phyloP scores from a whole-genome alignment of 2,797 vertebrate species.

The Chromobotia macracanthus region DNA sequence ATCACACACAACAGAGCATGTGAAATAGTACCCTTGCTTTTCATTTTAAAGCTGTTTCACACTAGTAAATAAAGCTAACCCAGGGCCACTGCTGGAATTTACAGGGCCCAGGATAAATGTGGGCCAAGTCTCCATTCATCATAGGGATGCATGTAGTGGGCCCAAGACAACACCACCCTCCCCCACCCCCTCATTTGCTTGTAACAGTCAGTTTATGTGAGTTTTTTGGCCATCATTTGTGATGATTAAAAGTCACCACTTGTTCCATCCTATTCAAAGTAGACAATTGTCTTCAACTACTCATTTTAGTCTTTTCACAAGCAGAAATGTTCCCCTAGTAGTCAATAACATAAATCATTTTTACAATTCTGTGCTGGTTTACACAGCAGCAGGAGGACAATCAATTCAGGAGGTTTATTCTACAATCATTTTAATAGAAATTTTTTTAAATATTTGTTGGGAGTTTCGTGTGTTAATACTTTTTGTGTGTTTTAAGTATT shows the following conservation, averaged over 20 bases:
- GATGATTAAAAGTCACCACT: neutral
- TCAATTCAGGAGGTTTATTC: slow-evolving; percentile 77
- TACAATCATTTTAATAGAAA: slow-evolving; percentile 76
- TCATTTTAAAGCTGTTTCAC: slow-evolving; percentile 18
- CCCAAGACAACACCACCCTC: too few species aligned
- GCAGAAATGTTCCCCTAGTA: neutral
- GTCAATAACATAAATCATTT: slow-evolving; percentile 10
- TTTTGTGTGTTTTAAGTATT: slow-evolving; percentile 54
- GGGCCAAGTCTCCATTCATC: too few species aligned
- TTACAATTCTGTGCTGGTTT: slow-evolving; percentile 56
- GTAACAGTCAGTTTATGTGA: neutral
- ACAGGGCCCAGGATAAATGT: too few species aligned
- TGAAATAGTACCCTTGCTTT: slow-evolving; percentile 77
- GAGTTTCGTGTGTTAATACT: slow-evolving; percentile 55
- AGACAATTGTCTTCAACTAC: neutral
- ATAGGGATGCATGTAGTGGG: too few species aligned
- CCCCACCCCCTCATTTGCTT: neutral
- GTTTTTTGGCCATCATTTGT: neutral
- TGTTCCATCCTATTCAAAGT: neutral
- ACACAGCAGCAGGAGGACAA: slow-evolving; percentile 79
- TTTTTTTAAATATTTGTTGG: slow-evolving; percentile 48
- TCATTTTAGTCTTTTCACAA: slow-evolving; percentile 14
- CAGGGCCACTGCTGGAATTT: neutral
- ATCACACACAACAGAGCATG: slow-evolving; percentile 86
- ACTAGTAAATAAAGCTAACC: neutral